Evolutionary conservation across 2,797 vertebrate species (phyloP), one percentile per base, ranked within the genome.

Genomic region (Sebastiscus albofasciatus): DNA sequence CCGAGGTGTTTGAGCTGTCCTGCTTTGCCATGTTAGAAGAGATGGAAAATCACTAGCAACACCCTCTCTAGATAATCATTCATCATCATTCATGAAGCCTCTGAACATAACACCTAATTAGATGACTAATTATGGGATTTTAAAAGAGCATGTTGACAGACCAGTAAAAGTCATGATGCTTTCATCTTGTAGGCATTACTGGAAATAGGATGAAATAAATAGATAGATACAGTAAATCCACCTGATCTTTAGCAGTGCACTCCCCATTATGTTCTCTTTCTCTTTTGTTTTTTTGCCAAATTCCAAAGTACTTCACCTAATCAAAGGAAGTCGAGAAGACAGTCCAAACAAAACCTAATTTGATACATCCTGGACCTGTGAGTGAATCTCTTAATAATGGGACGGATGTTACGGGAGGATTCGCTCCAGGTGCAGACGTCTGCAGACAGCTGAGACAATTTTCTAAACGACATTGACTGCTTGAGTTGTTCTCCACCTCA

Each of bases 391-490:
- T 52, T 56, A 58, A 70, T 79, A 67, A 54, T 75, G 8, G 52
- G 42, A 77, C 78, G 80, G 73, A 82, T 80, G 72, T 61, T 27
- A 31, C n/a, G n/a, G 46, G 49, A 69, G 31, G 71, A 82, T 52
- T 80, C 2, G 1, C 62, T 80, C 75, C 68, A 77, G 66, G 84
- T 49, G 80, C 69, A 76, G 54, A 81, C 20, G 36, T 52, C 67
- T 70, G 34, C 22, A 66, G 66, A 42, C 77, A 72, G 56, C 69
- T 75, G 60, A 64, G 76, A 75, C 61, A 16, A 3, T 71, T 73
- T 80, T 80, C 55, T 36, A 77, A 79, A 76, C 67, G 67, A 56
- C 34, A 79, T 72, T 75, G 81, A 77, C 76, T 65, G 66, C 77
- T 65, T 77, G 12, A 77, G 54, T 39, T 80, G 66, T 66, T 70